Percentiles rank a stretch among this genome's conserved stretches.
Conservation (phyloP, 1,140 invertebrate species). For the Procambarus virginalis region DNA sequence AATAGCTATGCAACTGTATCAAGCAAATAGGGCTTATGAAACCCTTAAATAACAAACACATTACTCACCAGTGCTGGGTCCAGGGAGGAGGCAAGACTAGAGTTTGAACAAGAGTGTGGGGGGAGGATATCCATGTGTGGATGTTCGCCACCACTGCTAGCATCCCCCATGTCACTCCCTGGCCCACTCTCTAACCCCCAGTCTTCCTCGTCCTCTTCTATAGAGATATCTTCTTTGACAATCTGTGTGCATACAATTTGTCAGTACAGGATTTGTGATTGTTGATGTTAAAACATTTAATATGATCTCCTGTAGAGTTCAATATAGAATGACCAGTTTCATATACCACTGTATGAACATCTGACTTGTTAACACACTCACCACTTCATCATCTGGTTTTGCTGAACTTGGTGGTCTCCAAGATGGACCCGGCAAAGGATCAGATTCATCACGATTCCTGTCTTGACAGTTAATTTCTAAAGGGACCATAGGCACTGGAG, state of each 20-base stretch:
- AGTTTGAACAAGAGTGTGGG: constrained; percentile 63
- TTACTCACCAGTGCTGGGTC: constrained; percentile 70
- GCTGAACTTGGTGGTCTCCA: constrained; percentile 35
- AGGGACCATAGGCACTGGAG: constrained; percentile 35
- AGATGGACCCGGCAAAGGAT: constrained; percentile 66
- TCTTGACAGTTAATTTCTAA: constrained; percentile 61
- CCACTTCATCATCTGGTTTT: constrained; percentile 58
- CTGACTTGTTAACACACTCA: constrained; percentile 7
- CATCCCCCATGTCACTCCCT: constrained; percentile 65
- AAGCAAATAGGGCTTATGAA: background rate
- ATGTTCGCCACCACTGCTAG: constrained; percentile 57
- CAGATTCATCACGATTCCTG: constrained; percentile 54
- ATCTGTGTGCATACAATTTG: constrained; percentile 33
- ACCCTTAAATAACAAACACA: constrained; percentile 18
- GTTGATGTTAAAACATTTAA: background rate
- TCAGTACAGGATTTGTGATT: background rate
- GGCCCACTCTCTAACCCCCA: constrained; percentile 61
- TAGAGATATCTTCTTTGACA: constrained; percentile 68
- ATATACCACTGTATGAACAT: background rate
- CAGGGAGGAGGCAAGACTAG: constrained; percentile 66
- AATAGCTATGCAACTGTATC: background rate
- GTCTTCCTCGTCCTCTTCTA: constrained; percentile 68
- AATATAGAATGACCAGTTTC: background rate
- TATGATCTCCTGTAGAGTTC: background rate
- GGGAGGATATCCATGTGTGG: constrained; percentile 40